Base-by-base conservation (phyloP, 2,113 vertebrate genomes). In the Typhlomys cinereus region DNA sequence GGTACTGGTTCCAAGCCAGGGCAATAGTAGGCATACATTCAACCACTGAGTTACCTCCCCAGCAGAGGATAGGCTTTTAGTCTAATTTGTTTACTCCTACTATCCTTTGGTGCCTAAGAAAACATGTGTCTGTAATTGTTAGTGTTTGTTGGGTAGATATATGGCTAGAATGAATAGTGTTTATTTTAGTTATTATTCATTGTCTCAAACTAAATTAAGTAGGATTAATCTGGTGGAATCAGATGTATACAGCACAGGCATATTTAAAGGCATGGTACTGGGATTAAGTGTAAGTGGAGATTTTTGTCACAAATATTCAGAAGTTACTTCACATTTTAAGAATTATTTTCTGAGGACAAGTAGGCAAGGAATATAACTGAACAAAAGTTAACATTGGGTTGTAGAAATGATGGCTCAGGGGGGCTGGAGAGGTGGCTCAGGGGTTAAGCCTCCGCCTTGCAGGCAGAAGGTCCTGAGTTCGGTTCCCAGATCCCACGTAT, bases 301-400 rank as follows among this genome's bases (percentile, higher is more conserved):
- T 86, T 44, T 76, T 70, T 78, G 86, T 34, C 90, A 75, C 52
- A 92, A 67, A 52, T 94, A 76, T 75, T 92, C 29, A 92, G 10
- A 64, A 86, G 52, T 89, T 92, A 15, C 31, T 81, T 1, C 86
- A 25, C 75, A 31, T 83, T 21, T 7, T 90, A 84, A 10, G 8
- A 50, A 36, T 80, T 86, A 44, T 83, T 90, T 93, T 52, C 52
- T 93, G 44, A 23, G 13, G 52, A 18, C 85, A 92, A 83, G 23
- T 29, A 93, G 44, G n/a, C 29, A 85, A 92, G 15, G 13, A 17
- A 2, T 89, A 79, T 1, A 81, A 57, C 46, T 87, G 27, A 2
- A 36, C 4, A 78, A 34, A 73, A 91, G 6, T 75, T 85, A 67
- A 29, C 29, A 20, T 57, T 70, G 39, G 79, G 50, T 25, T 86